Evolutionary conservation across 2,113 vertebrate species (phyloP).

Genomic region (Zeus faber): DNA sequence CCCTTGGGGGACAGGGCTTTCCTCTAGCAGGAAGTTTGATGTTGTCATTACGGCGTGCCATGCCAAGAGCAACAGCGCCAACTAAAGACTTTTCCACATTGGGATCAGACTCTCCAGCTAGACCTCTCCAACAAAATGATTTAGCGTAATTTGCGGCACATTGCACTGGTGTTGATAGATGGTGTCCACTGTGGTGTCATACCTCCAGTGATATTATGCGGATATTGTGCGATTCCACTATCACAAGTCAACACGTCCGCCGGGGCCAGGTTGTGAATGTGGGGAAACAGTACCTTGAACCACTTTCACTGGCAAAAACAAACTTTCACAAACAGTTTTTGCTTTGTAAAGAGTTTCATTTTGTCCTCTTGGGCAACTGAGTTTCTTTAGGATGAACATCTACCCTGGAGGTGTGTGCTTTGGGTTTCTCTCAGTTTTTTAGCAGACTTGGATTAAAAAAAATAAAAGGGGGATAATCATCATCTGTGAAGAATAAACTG

Average conservation of each 20-base stretch:
- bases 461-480: too few relatives aligned
- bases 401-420: slow-evolving; percentile 21
- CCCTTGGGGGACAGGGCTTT: slow-evolving; percentile 58
- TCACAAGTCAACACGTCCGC: not conserved
- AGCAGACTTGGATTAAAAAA: slow-evolving; percentile 31
- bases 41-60: slow-evolving; percentile 50
- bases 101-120: slow-evolving; percentile 21
- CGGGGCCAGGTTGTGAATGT: not conserved
- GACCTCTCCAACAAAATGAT: slow-evolving; percentile 38
- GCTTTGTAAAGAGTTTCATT: slow-evolving; percentile 17
- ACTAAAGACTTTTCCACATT: slow-evolving; percentile 60
- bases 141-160: slow-evolving; percentile 42
- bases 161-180: slow-evolving; percentile 47
- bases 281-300: not conserved
- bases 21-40: slow-evolving; percentile 65
- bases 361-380: slow-evolving; percentile 23
- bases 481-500: slow-evolving; percentile 46
- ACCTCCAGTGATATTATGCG: slow-evolving; percentile 19
- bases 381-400: slow-evolving; percentile 24
- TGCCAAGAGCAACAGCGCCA: slow-evolving; percentile 59
- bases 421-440: slow-evolving; percentile 42
- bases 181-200: slow-evolving; percentile 24
- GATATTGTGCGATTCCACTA: not conserved
- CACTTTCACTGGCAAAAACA: slow-evolving; percentile 6
- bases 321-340: slow-evolving; percentile 31